These are phyloP conservation scores for Cherax quadricarinatus DNA, from an alignment of 1,140 invertebrate genomes.

Conservation along the genomic window DNA sequence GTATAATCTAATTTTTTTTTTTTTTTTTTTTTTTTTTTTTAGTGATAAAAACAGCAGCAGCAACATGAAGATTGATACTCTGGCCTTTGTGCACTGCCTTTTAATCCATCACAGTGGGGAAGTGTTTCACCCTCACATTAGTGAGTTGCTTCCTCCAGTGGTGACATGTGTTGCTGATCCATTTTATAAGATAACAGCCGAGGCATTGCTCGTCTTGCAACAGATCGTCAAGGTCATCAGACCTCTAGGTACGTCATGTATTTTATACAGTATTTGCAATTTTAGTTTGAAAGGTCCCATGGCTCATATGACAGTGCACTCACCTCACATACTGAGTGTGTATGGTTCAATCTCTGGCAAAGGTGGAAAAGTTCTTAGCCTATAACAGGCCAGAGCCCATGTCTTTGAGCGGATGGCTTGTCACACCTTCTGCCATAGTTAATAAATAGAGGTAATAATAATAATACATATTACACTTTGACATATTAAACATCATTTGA, in stretches of 20 bases:
- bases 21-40: slow-evolving; percentile 53
- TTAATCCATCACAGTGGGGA: slow-evolving; percentile 88
- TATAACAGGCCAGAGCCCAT: too few species aligned
- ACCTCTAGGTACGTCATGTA: slow-evolving; percentile 83
- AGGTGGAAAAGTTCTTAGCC: too few species aligned
- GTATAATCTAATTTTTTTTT: too few species aligned
- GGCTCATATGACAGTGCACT: too few species aligned
- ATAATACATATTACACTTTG: too few species aligned
- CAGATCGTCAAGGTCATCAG: slow-evolving; percentile 96
- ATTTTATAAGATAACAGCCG: slow-evolving; percentile 99
- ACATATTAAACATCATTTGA: too few species aligned
- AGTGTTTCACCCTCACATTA: slow-evolving; percentile 88
- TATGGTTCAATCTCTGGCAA: too few species aligned
- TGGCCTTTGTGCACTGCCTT: slow-evolving; percentile 94
- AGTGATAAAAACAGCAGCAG: slow-evolving; percentile 96
- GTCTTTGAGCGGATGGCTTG: too few species aligned
- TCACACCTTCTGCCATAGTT: too few species aligned
- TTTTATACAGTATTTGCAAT: background rate
- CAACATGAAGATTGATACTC: slow-evolving; percentile 98
- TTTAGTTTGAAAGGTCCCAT: background rate
- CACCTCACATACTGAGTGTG: too few species aligned
- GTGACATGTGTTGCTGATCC: slow-evolving; percentile 93
- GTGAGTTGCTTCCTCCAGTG: slow-evolving; percentile 90
- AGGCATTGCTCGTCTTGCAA: slow-evolving; percentile 94
- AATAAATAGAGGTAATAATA: too few species aligned